Percentiles rank a stretch among this genome's conserved stretches.
Evolutionary conservation across 1,140 invertebrate species (phyloP).

Genomic region (Elymnias hypermnestra): DNA sequence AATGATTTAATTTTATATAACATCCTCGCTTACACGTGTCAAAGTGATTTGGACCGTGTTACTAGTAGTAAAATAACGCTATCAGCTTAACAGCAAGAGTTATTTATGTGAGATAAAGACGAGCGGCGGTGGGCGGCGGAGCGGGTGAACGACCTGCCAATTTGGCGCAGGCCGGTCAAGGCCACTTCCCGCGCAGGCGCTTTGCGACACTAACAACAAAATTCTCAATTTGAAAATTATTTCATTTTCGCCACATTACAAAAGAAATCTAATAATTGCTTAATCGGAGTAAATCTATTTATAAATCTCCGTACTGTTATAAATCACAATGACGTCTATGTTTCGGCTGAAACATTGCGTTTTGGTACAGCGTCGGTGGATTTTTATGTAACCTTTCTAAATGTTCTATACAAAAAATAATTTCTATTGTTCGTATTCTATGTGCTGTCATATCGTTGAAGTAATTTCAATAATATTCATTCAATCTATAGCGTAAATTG

Average conservation of each 20-base stretch:
- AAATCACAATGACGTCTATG: no score
- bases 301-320: no score
- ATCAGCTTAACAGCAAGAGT: constrained; percentile 18
- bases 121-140: constrained; percentile 56
- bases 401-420: no score
- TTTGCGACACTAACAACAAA: constrained; percentile 24
- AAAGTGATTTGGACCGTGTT: constrained; percentile 25
- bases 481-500: no score
- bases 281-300: no score
- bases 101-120: constrained; percentile 65
- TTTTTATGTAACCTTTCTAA: no score
- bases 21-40: constrained; percentile 16
- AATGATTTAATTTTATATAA: constrained; percentile 62
- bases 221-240: constrained; percentile 21
- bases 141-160: constrained; percentile 70
- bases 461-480: no score
- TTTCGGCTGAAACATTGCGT: no score
- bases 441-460: no score
- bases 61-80: constrained; percentile 11
- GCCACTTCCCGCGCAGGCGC: constrained; percentile 60
- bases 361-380: no score
- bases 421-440: no score
- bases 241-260: constrained; percentile 2
- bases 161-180: constrained; percentile 74
- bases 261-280: not conserved